Evolutionary conservation across 2,888 invertebrate genomes (phyloP).

Genomic region (Chirona hameri): DNA sequence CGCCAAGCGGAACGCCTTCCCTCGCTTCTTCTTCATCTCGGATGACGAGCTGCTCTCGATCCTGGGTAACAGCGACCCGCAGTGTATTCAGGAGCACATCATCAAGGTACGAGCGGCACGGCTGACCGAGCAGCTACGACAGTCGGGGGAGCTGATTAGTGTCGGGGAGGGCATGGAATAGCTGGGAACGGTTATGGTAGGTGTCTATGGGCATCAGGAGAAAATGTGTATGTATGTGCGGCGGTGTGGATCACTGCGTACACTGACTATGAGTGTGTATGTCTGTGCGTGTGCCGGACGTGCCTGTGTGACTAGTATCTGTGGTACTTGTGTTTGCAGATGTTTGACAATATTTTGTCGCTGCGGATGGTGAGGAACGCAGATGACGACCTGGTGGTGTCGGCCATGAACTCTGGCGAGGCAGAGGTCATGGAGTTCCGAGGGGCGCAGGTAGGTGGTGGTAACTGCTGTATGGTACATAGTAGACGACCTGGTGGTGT

Average conservation of each 20-base stretch:
- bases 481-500: constrained; percentile 65
- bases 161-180: no score
- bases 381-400: constrained; percentile 63
- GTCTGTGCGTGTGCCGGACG: no score
- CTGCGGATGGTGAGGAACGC: constrained; percentile 65
- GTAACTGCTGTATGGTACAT: no score
- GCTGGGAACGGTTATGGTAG: no score
- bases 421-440: constrained; percentile 81
- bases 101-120: constrained; percentile 62
- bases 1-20: constrained; percentile 79
- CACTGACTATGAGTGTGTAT: no score
- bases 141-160: no score
- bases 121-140: no score
- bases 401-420: constrained; percentile 83
- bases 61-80: constrained; percentile 77
- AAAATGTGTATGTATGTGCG: no score
- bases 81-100: constrained; percentile 86
- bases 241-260: no score
- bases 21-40: constrained; percentile 89
- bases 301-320: no score
- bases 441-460: constrained; percentile 53
- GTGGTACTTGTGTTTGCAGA: constrained; percentile 52
- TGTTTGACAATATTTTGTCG: constrained; percentile 86
- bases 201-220: no score
- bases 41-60: constrained; percentile 87